Conservation (phyloP, 2,113 vertebrate species). For the Lophura nycthemera region DNA sequence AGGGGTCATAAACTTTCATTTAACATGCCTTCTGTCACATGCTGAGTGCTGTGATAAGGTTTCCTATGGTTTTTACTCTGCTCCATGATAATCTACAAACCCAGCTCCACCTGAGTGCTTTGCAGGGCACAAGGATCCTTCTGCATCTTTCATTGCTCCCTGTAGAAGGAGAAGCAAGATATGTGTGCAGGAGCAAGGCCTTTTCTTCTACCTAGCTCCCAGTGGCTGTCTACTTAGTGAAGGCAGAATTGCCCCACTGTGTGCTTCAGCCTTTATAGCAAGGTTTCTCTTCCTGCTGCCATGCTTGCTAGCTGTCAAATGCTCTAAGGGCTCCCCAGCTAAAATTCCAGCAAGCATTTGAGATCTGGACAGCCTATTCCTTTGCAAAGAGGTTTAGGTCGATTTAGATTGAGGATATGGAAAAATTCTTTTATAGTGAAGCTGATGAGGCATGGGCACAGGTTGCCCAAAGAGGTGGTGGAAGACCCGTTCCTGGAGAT, state of each 20-base stretch:
- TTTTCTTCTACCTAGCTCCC: neutral
- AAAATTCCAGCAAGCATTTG: neutral
- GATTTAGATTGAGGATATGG: no score
- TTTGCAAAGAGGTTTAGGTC: neutral
- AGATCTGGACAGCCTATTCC: neutral
- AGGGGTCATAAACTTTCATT: fast-evolving
- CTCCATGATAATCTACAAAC: neutral
- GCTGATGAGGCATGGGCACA: no score
- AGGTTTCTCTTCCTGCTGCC: neutral
- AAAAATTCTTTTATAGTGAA: no score
- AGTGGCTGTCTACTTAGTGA: neutral
- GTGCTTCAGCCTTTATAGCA: neutral
- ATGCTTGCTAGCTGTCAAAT: fast-evolving
- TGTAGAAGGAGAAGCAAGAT: neutral
- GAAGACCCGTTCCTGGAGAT: no score
- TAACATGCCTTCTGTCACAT: neutral
- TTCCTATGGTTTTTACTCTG: neutral
- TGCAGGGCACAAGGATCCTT: neutral
- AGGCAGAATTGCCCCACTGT: neutral
- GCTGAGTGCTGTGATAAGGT: neutral
- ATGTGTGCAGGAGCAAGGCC: neutral
- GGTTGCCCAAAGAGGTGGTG: no score
- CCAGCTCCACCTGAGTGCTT: neutral
- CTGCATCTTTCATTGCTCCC: neutral
- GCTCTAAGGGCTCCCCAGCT: neutral